Evolutionary conservation across 2,888 invertebrate genomes (phyloP).

Genomic region (Cataglyphis albicans): DNA sequence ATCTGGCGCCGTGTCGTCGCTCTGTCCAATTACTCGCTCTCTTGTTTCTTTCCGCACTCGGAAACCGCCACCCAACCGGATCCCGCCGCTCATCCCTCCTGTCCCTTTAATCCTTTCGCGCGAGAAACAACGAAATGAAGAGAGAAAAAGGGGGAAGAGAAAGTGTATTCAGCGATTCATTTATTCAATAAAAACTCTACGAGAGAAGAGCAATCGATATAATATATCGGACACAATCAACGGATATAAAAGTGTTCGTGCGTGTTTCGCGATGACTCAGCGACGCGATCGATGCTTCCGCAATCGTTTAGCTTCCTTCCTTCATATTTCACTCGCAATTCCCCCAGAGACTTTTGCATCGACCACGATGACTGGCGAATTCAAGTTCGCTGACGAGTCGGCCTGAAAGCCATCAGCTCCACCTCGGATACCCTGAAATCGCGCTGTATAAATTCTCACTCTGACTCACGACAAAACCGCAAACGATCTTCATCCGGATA

Average conservation of each 20-base stretch:
- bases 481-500: slow-evolving; percentile 35
- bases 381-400: slow-evolving; percentile 39
- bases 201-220: neutral
- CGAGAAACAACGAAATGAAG: neutral
- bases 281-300: slow-evolving; percentile 46
- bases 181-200: slow-evolving; percentile 28
- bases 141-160: neutral
- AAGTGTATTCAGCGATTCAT: neutral
- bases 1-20: slow-evolving; percentile 52
- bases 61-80: slow-evolving; percentile 23
- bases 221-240: neutral
- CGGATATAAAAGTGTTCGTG: neutral
- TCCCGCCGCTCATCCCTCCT: neutral
- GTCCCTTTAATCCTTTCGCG: slow-evolving; percentile 17
- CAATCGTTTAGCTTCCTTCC: slow-evolving; percentile 48
- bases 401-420: slow-evolving; percentile 1
- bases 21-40: slow-evolving; percentile 44
- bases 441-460: neutral
- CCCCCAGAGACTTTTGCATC: slow-evolving; percentile 12
- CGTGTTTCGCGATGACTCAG: slow-evolving; percentile 34
- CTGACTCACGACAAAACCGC: slow-evolving; percentile 46
- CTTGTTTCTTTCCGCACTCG: slow-evolving; percentile 50
- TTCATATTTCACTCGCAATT: slow-evolving; percentile 55
- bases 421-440: slow-evolving; percentile 1
- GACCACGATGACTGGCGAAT: slow-evolving; percentile 50